Percentiles rank a stretch among this genome's conserved stretches.
phyloP scores from a whole-genome alignment of 2,113 vertebrate genomes.

The Chroicocephalus ridibundus region DNA sequence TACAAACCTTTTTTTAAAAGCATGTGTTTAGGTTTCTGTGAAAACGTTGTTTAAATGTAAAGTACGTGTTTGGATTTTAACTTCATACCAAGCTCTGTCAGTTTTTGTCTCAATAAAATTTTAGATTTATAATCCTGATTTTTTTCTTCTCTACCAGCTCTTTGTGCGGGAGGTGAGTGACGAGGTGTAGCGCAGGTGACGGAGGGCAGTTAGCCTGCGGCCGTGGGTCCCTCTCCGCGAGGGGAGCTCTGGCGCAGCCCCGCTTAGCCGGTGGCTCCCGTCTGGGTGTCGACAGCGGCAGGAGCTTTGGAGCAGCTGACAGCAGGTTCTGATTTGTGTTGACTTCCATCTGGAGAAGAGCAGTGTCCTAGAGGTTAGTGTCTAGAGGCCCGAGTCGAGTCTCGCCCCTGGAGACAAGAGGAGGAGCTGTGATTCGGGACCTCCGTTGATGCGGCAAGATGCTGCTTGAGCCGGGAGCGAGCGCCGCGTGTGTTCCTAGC shows the following conservation, averaged over 20 bases:
- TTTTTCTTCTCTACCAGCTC: neutral
- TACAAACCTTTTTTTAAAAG: constrained; percentile 72
- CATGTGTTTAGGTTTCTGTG: constrained; percentile 80
- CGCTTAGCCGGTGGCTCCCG: neutral
- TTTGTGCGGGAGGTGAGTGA: neutral
- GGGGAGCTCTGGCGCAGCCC: neutral
- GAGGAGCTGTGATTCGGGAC: neutral
- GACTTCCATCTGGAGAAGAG: neutral
- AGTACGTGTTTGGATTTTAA: constrained; percentile 71
- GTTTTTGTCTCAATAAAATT: constrained; percentile 81
- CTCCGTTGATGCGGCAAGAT: neutral
- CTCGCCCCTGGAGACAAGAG: neutral
- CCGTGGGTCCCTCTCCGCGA: neutral
- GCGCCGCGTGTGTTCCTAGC: neutral
- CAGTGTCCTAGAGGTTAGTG: neutral
- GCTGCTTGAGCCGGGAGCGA: neutral
- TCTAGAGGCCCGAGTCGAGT: neutral
- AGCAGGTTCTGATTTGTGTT: neutral
- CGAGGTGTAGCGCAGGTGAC: neutral
- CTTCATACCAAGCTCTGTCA: constrained; percentile 74
- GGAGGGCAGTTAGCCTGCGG: neutral
- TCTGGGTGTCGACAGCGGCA: neutral
- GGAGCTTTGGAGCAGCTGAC: neutral
- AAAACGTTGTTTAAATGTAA: constrained; percentile 77
- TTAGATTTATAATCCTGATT: constrained; percentile 83